Evolutionary conservation across 2,797 vertebrate species (phyloP).

Genomic region (Hirundo rustica): DNA sequence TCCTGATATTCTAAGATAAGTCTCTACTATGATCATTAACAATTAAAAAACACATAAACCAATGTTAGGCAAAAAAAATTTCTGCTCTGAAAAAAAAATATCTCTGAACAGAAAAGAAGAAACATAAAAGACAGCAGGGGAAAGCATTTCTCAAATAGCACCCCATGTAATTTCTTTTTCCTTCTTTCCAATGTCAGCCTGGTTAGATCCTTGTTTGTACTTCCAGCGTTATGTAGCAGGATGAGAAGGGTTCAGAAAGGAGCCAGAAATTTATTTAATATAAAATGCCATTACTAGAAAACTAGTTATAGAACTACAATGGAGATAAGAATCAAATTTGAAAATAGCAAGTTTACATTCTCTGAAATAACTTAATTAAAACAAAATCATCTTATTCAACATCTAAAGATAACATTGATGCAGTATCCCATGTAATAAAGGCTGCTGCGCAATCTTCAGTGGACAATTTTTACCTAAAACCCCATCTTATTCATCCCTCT

Average conservation of each 20-base stretch:
- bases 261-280: background rate
- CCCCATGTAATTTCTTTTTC: background rate
- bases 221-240: background rate
- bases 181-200: background rate
- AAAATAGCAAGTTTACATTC: background rate
- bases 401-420: background rate
- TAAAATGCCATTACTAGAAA: background rate
- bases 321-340: background rate
- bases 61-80: background rate
- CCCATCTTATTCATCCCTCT: background rate
- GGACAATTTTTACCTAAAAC: background rate
- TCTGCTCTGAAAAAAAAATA: background rate
- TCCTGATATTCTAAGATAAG: background rate
- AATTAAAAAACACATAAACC: background rate
- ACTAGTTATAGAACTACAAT: background rate
- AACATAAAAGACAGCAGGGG: background rate
- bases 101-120: background rate
- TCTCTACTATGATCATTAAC: background rate
- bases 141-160: background rate
- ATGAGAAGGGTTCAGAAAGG: background rate
- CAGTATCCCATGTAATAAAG: background rate
- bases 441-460: background rate
- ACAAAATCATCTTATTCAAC: background rate
- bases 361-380: background rate
- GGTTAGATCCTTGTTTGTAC: background rate